Percentiles rank a stretch among this genome's conserved stretches.
Conservation (phyloP, 2,797 vertebrate genomes). For the Acanthiza pusilla region DNA sequence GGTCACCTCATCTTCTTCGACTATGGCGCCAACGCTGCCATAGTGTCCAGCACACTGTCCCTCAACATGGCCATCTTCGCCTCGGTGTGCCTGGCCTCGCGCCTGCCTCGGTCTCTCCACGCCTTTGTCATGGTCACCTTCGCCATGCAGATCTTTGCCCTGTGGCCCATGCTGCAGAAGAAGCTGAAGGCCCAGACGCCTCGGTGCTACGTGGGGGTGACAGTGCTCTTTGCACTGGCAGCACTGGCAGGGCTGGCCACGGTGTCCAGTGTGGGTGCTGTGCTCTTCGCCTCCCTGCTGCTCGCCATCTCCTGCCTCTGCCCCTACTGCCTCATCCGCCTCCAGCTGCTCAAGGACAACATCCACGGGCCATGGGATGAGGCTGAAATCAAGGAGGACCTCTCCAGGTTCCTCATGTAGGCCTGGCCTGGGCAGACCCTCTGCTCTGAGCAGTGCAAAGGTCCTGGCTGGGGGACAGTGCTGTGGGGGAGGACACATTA, state of each 20-base stretch:
- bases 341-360: constrained; percentile 96
- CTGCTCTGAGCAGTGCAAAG: neutral
- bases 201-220: constrained; percentile 78
- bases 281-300: constrained; percentile 83
- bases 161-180: constrained; percentile 95
- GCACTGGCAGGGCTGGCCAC: constrained; percentile 81
- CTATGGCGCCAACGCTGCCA: constrained; percentile 82
- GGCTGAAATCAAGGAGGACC: constrained; percentile 94
- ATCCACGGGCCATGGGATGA: constrained; percentile 98
- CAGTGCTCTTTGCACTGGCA: constrained; percentile 79
- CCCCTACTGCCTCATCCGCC: constrained; percentile 85
- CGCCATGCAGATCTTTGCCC: constrained; percentile 91
- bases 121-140: constrained; percentile 94
- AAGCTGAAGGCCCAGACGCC: constrained; percentile 81
- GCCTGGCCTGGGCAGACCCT: neutral
- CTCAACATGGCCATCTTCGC: constrained; percentile 95
- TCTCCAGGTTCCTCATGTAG: constrained; percentile 83
- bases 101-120: constrained; percentile 87
- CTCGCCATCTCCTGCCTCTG: constrained; percentile 84
- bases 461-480: neutral
- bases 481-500: neutral
- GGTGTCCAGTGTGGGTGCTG: constrained; percentile 78
- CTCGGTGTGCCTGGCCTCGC: constrained; percentile 92
- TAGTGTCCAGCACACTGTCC: constrained; percentile 89
- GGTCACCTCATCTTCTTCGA: constrained; percentile 95